A percentile compares a stretch with the other conserved stretches of the same genome.
Evolutionary conservation across 2,113 vertebrate genomes (phyloP).

Genomic region (Toxotes jaculatrix): DNA sequence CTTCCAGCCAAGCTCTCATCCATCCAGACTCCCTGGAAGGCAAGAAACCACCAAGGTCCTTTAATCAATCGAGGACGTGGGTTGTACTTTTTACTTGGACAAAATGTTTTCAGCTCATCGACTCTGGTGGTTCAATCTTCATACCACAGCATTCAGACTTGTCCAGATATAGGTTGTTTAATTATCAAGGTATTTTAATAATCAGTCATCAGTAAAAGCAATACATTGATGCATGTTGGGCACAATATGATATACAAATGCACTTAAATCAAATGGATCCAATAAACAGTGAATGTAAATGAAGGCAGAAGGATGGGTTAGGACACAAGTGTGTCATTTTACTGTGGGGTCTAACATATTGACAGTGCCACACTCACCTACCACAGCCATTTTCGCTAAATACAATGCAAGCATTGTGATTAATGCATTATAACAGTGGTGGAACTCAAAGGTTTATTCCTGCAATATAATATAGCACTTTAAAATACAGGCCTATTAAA

Average conservation of each 20-base stretch:
- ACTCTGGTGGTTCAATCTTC: not conserved
- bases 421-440: no score
- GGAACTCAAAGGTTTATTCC: not conserved
- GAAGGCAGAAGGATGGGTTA: no score
- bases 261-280: not conserved
- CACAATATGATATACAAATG: not conserved
- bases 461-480: not conserved
- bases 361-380: not conserved
- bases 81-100: not conserved
- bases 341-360: not conserved
- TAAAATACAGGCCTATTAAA: not conserved
- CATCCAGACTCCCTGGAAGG: not conserved
- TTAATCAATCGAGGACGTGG: not conserved
- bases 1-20: slow-evolving; percentile 1
- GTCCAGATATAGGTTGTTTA: not conserved
- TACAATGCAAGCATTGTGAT: no score
- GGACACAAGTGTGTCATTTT: not conserved
- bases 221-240: not conserved
- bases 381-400: no score
- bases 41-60: not conserved
- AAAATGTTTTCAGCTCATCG: not conserved
- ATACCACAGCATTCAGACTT: not conserved
- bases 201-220: not conserved
- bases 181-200: not conserved
- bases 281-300: not conserved